Percentiles rank a stretch among this genome's conserved stretches.
phyloP scores from a whole-genome alignment of 2,888 invertebrate species.

The Alentia gelatinosa region DNA sequence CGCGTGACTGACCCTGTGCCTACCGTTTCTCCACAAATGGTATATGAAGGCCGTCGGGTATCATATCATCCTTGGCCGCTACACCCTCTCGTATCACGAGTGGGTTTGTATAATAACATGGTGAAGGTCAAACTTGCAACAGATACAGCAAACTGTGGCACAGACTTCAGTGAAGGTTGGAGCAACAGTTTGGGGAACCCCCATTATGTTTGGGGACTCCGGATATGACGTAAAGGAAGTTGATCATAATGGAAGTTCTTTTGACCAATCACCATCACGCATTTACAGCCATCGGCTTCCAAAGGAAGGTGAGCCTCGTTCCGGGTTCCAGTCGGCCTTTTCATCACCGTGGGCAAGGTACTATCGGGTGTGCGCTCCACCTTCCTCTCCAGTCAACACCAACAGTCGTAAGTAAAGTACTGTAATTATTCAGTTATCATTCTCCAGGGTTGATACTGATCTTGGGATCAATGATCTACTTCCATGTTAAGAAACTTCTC shows the following conservation, averaged over 20 bases:
- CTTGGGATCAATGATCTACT: background rate
- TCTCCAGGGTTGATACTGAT: background rate
- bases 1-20: no score
- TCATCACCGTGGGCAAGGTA: slow-evolving; percentile 22
- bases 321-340: slow-evolving; percentile 1
- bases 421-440: background rate
- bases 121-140: no score
- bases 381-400: background rate
- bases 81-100: no score
- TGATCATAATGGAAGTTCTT: background rate
- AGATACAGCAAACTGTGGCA: no score
- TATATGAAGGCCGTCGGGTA: no score
- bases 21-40: no score
- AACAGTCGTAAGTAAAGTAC: slow-evolving; percentile 13
- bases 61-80: no score
- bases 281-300: background rate
- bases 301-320: slow-evolving; percentile 19
- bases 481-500: no score
- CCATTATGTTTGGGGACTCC: slow-evolving; percentile 19
- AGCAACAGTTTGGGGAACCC: no score
- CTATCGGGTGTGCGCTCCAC: background rate
- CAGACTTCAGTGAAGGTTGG: no score
- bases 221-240: slow-evolving; percentile 29
- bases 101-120: no score
- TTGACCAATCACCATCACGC: background rate